A percentile compares a stretch with the other conserved stretches of the same genome.
These are phyloP conservation scores for Myopa tessellatipennis DNA, from an alignment of 2,888 invertebrate species.

Conservation along the genomic window DNA sequence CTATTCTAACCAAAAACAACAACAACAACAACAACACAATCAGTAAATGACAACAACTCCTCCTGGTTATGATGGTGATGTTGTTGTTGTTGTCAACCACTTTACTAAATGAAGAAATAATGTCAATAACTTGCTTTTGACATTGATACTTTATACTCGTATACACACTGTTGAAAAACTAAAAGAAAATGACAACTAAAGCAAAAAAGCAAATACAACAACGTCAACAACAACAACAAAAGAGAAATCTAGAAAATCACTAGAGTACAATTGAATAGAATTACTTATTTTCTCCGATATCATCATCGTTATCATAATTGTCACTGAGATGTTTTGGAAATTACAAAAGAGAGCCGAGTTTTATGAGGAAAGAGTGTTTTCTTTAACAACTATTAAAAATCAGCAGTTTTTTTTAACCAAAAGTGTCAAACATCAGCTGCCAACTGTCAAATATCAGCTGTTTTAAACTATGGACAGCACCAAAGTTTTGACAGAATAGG, in stretches of 20 bases:
- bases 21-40: background rate
- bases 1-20: background rate
- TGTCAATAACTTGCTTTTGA: slow-evolving; percentile 42
- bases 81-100: slow-evolving; percentile 2
- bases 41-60: slow-evolving; percentile 19
- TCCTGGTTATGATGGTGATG: background rate
- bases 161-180: background rate
- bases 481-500: too few species aligned
- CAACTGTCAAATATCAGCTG: too few species aligned
- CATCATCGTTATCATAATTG: too few species aligned
- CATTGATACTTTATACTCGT: slow-evolving; percentile 38
- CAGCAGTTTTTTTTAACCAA: too few species aligned
- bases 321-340: too few species aligned
- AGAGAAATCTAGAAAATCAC: too few species aligned
- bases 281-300: too few species aligned
- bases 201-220: background rate
- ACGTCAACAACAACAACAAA: background rate
- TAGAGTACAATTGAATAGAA: too few species aligned
- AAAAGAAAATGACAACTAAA: background rate
- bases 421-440: too few species aligned
- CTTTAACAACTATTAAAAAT: background rate
- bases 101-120: slow-evolving; percentile 24
- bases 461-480: too few species aligned
- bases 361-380: background rate
- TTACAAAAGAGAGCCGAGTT: too few species aligned